Conservation (phyloP, 2,797 vertebrate species). For the Neomorphus geoffroyi region DNA sequence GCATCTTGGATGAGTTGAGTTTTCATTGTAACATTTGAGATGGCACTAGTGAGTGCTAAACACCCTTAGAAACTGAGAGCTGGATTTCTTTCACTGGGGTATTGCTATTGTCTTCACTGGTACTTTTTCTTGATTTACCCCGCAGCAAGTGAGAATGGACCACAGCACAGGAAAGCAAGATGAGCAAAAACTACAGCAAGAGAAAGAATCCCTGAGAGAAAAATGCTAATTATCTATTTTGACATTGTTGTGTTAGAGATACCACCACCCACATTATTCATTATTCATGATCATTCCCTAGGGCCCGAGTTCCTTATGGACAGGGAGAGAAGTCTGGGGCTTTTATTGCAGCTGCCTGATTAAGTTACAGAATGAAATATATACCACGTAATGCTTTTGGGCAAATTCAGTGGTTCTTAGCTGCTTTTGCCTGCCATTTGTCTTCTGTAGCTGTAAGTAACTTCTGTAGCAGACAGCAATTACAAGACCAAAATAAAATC, state of each 20-base stretch:
- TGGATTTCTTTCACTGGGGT: background rate
- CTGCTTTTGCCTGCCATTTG: conserved; percentile 10
- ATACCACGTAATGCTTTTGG: conserved; percentile 51
- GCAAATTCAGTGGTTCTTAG: conserved; percentile 38
- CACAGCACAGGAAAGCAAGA: background rate
- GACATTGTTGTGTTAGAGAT: conserved; percentile 29
- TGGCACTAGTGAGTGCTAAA: background rate
- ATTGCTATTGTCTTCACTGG: background rate
- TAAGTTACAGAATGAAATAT: conserved; percentile 63
- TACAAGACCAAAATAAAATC: conserved; percentile 4
- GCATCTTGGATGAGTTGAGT: background rate
- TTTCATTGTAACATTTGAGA: background rate
- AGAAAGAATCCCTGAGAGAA: conserved; percentile 22
- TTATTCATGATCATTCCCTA: background rate
- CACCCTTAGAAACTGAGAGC: background rate
- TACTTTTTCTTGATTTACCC: background rate
- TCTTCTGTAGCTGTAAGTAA: conserved; percentile 23
- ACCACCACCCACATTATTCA: conserved; percentile 46
- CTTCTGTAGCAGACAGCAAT: background rate
- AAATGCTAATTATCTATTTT: conserved; percentile 51
- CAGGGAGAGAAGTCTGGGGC: conserved; percentile 5
- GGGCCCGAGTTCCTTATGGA: conserved; percentile 34
- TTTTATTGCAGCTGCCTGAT: conserved; percentile 43
- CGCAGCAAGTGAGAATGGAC: background rate
- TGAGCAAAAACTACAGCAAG: background rate